Base-by-base conservation (phyloP, 53 echinoderm and acorn worm genomes). In the Zoroaster sp. region DNA sequence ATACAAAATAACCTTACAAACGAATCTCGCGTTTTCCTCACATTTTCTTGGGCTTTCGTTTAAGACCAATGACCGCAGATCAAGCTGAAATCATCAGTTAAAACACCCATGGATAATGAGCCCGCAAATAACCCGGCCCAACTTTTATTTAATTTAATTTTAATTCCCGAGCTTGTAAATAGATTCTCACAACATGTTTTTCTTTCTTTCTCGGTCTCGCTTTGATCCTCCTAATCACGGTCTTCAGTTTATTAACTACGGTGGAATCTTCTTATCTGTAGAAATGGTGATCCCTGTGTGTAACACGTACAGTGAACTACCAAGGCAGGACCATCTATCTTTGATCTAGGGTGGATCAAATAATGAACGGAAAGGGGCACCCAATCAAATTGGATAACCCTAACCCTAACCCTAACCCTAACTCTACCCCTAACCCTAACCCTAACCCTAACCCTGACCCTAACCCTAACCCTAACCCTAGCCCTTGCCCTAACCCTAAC, bases 11-110 rank as follows among this genome's bases (percentile, higher is more conserved):
- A n/a, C n/a, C n/a, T n/a, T n/a, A 39, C 38, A 8, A 8, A 37
- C 15, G 40, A 73, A 5, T 73, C 72, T 35, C n/a, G 72, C 17
- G 40, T 42, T 73, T 73, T 41, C 59, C 73, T 40, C 73, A 25
- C 59, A 40, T 41, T 40, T 41, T 40, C 73, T 73, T 39, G n/a
- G 17, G 15, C 20, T 20, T 8, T 35, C 37, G 3, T 3, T 5
- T 10, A 45, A 43, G 78, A 78, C 52, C 78, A 78, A 78, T 35
- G 54, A 78, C 78, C 78, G 55, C 78, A 78, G 31, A 51, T 44
- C 49, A 35, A 46, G 33, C 13, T 12, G 6, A 23, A 28, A 17
- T 17, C 32, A 78, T 54, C 53, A 53, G 54, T 78, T 52, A 3
- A 54, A 52, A 52, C 59, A 53, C 35, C 25, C 78, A n/a, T 36